Conservation (phyloP, 2,113 vertebrate species). For the Mustela nigripes region DNA sequence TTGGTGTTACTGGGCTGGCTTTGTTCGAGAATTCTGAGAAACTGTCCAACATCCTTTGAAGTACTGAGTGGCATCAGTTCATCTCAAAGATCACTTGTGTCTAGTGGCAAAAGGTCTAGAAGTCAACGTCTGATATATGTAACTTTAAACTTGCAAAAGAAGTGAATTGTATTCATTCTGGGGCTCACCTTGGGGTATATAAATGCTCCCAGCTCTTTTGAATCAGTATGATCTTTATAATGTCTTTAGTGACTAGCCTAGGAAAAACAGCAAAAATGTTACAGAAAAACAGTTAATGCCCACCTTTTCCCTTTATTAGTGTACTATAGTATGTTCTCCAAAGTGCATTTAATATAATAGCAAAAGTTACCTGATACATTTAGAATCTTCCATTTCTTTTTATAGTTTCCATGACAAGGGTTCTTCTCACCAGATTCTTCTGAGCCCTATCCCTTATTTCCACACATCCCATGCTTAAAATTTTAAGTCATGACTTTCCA, state of each 20-base stretch:
- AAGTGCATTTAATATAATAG: slow-evolving; percentile 11
- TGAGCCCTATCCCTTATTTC: background rate
- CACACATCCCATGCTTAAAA: background rate
- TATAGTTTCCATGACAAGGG: background rate
- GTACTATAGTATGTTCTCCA: background rate
- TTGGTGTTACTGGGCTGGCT: slow-evolving; percentile 59
- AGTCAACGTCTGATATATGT: slow-evolving; percentile 72
- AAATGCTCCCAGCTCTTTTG: slow-evolving; percentile 41
- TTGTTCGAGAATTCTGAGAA: slow-evolving; percentile 64
- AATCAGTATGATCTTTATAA: slow-evolving; percentile 57
- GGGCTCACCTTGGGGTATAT: slow-evolving; percentile 60
- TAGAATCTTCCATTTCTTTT: background rate
- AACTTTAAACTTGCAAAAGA: slow-evolving; percentile 76
- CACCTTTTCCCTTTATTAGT: slow-evolving; percentile 31
- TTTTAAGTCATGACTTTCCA: slow-evolving; percentile 30
- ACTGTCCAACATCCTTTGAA: slow-evolving; percentile 75
- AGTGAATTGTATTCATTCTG: slow-evolving; percentile 69
- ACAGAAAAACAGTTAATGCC: slow-evolving; percentile 51
- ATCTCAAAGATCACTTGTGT: slow-evolving; percentile 75
- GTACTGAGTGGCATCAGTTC: slow-evolving; percentile 69
- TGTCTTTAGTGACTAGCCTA: slow-evolving; percentile 36
- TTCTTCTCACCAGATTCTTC: background rate
- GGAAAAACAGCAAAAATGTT: slow-evolving; percentile 43
- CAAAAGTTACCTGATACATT: background rate
- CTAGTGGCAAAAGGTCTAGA: slow-evolving; percentile 73